Evolutionary conservation across 2,113 vertebrate species (phyloP).

Genomic region (Cebidichthys violaceus): DNA sequence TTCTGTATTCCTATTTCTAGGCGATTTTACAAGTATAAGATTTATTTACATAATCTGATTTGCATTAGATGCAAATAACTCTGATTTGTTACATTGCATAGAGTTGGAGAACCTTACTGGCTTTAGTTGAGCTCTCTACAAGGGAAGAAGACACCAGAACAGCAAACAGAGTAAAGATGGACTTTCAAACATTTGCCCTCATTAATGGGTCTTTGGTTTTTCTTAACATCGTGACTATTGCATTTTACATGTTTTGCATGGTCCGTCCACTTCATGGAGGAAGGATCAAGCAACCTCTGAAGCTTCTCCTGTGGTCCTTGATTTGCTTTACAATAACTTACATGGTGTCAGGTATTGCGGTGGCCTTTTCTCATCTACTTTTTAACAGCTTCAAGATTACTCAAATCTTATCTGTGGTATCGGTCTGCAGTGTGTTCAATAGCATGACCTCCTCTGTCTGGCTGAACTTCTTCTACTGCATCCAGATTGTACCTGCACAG

Average conservation of each 20-base stretch:
- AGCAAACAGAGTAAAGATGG: neutral
- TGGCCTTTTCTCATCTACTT: neutral
- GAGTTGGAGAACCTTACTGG: neutral
- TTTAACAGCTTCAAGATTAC: too few relatives aligned
- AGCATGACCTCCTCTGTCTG: constrained; percentile 50
- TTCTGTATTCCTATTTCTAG: neutral
- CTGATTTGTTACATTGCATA: neutral
- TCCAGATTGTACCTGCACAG: constrained; percentile 62
- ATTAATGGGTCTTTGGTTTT: constrained; percentile 16
- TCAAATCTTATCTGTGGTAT: fast-evolving
- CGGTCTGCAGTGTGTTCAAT: neutral
- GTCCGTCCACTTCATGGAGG: constrained; percentile 22
- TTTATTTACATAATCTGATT: constrained; percentile 30
- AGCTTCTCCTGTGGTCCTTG: constrained; percentile 53
- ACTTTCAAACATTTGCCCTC: neutral
- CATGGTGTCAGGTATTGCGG: fast-evolving
- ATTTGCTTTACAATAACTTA: constrained; percentile 38
- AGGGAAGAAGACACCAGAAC: neutral
- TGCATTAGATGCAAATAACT: constrained; percentile 47
- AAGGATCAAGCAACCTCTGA: constrained; percentile 63
- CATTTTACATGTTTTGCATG: constrained; percentile 59
- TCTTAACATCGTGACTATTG: constrained; percentile 25
- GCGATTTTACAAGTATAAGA: neutral
- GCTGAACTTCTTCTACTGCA: constrained; percentile 67
- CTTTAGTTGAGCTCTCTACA: neutral